A percentile compares a stretch with the other conserved stretches of the same genome.
Evolutionary conservation across 2,888 invertebrate species (phyloP).

Genomic region (Lasioglossum marginatum): DNA sequence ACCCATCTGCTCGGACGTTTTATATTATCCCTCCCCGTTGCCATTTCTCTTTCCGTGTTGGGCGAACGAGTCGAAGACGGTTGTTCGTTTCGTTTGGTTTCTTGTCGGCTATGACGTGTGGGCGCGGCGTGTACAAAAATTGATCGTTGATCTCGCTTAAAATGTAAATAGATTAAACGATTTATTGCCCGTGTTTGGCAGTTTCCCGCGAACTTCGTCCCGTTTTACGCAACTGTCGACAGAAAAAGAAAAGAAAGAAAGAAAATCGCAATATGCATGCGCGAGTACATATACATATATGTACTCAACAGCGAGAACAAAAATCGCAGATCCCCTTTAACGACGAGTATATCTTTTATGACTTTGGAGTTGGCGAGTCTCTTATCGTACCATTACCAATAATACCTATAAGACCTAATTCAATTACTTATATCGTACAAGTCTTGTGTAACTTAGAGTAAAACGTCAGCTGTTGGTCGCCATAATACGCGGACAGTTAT

Average conservation of each 20-base stretch:
- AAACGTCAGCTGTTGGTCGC: slow-evolving; percentile 56
- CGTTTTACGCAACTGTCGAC: not conserved
- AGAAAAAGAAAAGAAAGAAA: not conserved
- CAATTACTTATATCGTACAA: slow-evolving; percentile 64
- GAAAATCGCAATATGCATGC: not conserved
- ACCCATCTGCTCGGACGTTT: slow-evolving; percentile 10
- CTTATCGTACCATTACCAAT: slow-evolving; percentile 48
- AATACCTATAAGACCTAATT: slow-evolving; percentile 42
- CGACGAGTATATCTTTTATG: slow-evolving; percentile 26
- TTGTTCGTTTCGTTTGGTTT: not conserved
- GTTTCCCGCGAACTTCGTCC: slow-evolving; percentile 24
- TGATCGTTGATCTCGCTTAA: slow-evolving; percentile 20
- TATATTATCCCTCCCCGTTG: not conserved
- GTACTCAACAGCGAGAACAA: not conserved
- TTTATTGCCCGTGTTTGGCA: slow-evolving; percentile 52
- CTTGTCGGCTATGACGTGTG: not conserved
- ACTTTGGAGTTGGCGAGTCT: slow-evolving; percentile 41
- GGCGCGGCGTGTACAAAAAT: slow-evolving; percentile 23
- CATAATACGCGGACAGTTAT: slow-evolving; percentile 59
- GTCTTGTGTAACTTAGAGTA: slow-evolving; percentile 60
- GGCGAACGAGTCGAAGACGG: slow-evolving; percentile 32
- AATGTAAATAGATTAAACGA: slow-evolving; percentile 12
- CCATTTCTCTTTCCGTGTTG: not conserved
- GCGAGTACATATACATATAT: not conserved
- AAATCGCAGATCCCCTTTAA: slow-evolving; percentile 17